phyloP scores from a whole-genome alignment of 53 echinoderm and acorn worm genomes.

The Echinometra lucunter region DNA sequence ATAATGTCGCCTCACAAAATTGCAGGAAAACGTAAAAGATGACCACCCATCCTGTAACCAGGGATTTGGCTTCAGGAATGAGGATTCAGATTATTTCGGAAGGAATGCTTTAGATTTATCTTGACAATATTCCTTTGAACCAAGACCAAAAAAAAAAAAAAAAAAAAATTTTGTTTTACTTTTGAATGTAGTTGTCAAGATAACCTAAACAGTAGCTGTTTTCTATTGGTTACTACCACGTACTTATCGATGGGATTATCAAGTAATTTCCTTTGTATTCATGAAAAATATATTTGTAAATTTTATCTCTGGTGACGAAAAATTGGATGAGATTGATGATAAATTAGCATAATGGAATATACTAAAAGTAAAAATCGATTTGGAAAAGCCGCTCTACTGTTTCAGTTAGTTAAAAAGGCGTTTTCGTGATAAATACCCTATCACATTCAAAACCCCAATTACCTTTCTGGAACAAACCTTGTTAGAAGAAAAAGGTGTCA shows the following conservation, averaged over 20 bases:
- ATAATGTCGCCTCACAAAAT: slow-evolving; percentile 1
- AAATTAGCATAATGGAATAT: neutral
- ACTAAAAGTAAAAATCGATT: neutral
- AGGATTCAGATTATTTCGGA: neutral
- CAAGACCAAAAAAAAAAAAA: no score
- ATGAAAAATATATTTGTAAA: no score
- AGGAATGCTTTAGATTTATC: neutral
- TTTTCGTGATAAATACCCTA: neutral
- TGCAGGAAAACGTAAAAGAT: neutral
- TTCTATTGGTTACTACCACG: no score
- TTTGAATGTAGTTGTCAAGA: no score
- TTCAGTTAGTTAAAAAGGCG: neutral
- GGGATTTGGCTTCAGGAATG: neutral
- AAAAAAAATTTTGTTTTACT: no score
- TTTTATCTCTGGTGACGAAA: no score
- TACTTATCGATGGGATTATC: no score
- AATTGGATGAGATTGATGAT: no score
- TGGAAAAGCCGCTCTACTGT: neutral
- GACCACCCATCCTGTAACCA: neutral
- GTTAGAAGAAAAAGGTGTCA: neutral
- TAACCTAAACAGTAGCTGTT: no score
- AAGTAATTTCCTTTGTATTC: no score
- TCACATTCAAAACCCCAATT: no score
- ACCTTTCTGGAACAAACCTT: neutral
- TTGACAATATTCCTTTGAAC: neutral